Percentiles rank a stretch among this genome's conserved stretches.
phyloP scores from a whole-genome alignment of 2,797 vertebrate species.

The Melanotaenia boesemani region DNA sequence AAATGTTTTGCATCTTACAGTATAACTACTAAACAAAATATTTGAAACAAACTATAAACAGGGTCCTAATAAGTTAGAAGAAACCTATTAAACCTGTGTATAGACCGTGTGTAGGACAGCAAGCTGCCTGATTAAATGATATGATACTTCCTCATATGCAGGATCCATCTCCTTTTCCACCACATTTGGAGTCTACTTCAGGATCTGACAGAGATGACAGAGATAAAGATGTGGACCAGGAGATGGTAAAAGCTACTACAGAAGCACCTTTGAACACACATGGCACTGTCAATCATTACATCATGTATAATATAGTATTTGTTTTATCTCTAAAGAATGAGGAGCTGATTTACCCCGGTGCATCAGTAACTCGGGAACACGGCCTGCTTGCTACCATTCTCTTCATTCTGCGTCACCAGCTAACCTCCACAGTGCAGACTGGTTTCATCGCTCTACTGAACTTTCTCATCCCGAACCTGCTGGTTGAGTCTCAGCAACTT shows the following conservation, averaged over 20 bases:
- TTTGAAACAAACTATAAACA: not conserved
- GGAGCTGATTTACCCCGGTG: not conserved
- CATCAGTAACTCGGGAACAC: not conserved
- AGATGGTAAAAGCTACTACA: not conserved
- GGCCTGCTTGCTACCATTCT: not conserved
- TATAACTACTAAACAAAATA: not conserved
- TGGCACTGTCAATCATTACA: not conserved
- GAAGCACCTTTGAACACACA: not conserved
- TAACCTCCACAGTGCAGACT: not conserved
- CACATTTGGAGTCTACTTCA: not conserved
- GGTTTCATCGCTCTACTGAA: not conserved
- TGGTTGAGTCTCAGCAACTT: not conserved
- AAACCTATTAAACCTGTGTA: not conserved
- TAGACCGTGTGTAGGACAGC: not conserved
- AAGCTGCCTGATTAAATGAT: not conserved
- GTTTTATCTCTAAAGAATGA: constrained; percentile 22
- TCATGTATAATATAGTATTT: not conserved
- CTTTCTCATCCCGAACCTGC: not conserved
- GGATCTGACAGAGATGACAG: not conserved
- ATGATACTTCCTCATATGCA: not conserved
- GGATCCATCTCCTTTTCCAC: not conserved
- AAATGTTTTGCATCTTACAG: not conserved
- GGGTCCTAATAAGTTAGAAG: not conserved
- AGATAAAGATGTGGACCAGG: no score
- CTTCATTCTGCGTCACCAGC: constrained; percentile 1